These are phyloP conservation scores for Latrodectus hesperus DNA, from an alignment of 2,888 invertebrate genomes.

Conservation along the genomic window DNA sequence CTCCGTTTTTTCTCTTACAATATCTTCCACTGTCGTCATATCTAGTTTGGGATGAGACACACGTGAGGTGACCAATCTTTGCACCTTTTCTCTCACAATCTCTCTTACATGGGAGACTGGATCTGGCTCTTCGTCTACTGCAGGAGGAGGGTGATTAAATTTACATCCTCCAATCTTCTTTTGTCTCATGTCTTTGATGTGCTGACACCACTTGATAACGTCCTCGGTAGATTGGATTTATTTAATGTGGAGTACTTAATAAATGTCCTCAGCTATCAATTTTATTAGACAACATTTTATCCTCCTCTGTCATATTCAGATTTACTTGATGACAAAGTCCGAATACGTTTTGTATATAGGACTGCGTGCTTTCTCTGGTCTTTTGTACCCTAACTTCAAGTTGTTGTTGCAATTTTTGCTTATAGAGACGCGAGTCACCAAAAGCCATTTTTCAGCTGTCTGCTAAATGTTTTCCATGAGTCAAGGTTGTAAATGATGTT, in stretches of 20 bases:
- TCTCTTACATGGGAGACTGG: neutral
- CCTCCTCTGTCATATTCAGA: neutral
- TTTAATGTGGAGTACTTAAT: neutral
- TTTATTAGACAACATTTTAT: neutral
- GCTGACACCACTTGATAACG: neutral
- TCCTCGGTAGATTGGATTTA: neutral
- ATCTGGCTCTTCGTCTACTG: neutral
- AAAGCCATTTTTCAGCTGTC: too few relatives aligned
- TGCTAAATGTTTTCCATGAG: too few relatives aligned
- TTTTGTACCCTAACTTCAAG: too few relatives aligned
- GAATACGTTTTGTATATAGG: too few relatives aligned
- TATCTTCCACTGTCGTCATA: neutral
- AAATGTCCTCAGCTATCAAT: neutral
- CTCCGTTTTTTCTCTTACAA: neutral
- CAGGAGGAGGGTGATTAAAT: neutral
- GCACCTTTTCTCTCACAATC: neutral
- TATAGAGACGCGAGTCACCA: too few relatives aligned
- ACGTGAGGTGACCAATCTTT: neutral
- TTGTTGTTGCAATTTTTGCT: too few relatives aligned
- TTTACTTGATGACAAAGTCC: too few relatives aligned
- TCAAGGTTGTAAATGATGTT: too few relatives aligned
- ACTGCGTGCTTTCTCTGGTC: too few relatives aligned
- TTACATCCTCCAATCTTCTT: neutral
- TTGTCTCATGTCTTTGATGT: neutral
- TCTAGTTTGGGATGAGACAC: neutral